Evolutionary conservation across 2,113 vertebrate genomes (phyloP).

Genomic region (Cichladusa arquata): DNA sequence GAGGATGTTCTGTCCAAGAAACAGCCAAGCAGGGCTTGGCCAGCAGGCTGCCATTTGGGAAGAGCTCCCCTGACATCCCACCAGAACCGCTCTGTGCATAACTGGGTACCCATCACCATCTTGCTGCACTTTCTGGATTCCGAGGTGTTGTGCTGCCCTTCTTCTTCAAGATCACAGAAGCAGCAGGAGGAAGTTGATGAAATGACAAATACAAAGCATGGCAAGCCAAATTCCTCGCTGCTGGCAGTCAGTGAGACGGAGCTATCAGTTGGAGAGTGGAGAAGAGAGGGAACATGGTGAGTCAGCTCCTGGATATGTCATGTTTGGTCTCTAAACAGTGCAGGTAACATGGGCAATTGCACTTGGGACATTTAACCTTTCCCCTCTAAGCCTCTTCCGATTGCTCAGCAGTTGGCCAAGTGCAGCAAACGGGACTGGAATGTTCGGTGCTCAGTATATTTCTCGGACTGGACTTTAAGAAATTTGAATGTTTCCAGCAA

Average conservation of each 20-base stretch:
- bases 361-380: background rate
- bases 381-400: background rate
- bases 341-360: slow-evolving; percentile 4
- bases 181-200: background rate
- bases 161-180: background rate
- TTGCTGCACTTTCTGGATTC: background rate
- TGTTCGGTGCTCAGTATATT: background rate
- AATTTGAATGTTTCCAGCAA: background rate
- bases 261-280: background rate
- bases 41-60: background rate
- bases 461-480: fast-evolving
- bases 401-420: background rate
- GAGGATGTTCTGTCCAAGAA: background rate
- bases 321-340: slow-evolving; percentile 39
- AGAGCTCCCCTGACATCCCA: background rate
- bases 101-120: background rate
- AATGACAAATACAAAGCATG: background rate
- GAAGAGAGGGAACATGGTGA: background rate
- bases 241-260: background rate
- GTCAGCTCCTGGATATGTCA: background rate
- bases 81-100: fast-evolving
- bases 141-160: background rate
- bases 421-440: fast-evolving
- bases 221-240: background rate
- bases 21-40: background rate